These are phyloP conservation scores for Netelia virgata DNA, from an alignment of 2,888 invertebrate genomes.

Conservation along the genomic window DNA sequence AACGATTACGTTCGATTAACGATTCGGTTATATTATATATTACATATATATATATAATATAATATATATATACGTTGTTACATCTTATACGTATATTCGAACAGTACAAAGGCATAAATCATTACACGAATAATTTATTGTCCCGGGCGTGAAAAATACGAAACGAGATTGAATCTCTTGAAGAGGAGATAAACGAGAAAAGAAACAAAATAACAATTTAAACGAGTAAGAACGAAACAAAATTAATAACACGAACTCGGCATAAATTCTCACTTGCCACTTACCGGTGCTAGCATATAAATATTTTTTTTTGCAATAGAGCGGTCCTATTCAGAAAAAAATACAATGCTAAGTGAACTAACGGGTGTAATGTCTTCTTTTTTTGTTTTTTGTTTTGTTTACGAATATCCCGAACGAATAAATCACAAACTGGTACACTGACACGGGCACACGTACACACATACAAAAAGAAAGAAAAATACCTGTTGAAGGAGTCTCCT, in stretches of 20 bases:
- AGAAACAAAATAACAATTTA: no score
- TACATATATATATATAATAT: conserved; percentile 19
- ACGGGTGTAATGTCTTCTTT: conserved; percentile 21
- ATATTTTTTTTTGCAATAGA: conserved; percentile 72
- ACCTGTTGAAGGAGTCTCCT: conserved; percentile 59
- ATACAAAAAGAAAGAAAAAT: conserved; percentile 38
- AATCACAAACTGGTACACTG: conserved; percentile 29
- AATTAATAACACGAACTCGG: conserved; percentile 5
- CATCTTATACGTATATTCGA: conserved; percentile 38
- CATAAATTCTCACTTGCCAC: conserved; percentile 46
- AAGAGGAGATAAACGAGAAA: no score
- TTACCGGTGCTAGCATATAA: conserved; percentile 61
- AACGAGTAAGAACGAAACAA: conserved; percentile 29
- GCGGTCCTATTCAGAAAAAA: conserved; percentile 74
- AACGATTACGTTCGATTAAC: conserved; percentile 41
- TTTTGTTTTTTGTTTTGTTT: no score
- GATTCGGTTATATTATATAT: conserved; percentile 43
- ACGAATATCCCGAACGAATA: conserved; percentile 36
- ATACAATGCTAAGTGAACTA: conserved; percentile 45
- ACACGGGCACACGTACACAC: conserved; percentile 36
- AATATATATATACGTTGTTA: conserved; percentile 38
- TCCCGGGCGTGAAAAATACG: conserved; percentile 39
- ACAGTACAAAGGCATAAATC: conserved; percentile 44
- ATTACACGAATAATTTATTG: conserved; percentile 61
- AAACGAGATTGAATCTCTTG: conserved; percentile 11